Evolutionary conservation across 2,888 invertebrate genomes (phyloP).

Genomic region (Scaptomyza tumidula): DNA sequence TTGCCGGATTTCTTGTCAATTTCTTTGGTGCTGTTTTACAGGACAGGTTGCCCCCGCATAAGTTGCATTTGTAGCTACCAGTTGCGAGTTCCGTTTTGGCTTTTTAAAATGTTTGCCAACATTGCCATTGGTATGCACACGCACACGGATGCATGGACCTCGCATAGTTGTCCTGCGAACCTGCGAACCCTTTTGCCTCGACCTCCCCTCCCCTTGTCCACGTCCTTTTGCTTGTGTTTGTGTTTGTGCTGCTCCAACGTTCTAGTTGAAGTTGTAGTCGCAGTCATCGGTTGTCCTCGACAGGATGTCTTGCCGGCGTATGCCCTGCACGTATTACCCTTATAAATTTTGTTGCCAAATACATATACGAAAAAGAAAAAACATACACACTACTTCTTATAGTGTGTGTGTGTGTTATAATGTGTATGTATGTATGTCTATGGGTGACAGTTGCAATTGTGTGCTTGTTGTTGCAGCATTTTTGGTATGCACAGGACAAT

Average conservation of each 20-base stretch:
- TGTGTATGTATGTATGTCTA: conserved; percentile 39
- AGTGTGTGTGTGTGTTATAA: conserved; percentile 8
- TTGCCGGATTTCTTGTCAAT: conserved; percentile 35
- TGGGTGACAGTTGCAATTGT: conserved; percentile 45
- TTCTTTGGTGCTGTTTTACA: conserved; percentile 35
- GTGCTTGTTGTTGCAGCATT: conserved; percentile 46
- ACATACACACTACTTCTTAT: neutral
- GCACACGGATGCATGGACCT: conserved; percentile 65
- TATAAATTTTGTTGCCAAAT: conserved; percentile 77
- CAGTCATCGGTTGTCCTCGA: conserved; percentile 64
- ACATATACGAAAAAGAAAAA: conserved; percentile 21
- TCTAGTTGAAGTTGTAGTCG: conserved; percentile 11
- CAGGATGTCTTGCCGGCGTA: conserved; percentile 78
- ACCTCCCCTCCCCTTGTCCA: neutral
- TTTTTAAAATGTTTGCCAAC: conserved; percentile 73
- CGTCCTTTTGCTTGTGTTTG: neutral
- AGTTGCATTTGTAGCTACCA: conserved; percentile 68
- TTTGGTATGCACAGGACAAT: conserved; percentile 75
- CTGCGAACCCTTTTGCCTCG: neutral
- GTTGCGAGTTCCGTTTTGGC: conserved; percentile 57
- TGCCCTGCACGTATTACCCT: conserved; percentile 78
- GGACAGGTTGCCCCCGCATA: conserved; percentile 50
- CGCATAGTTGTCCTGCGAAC: conserved; percentile 67
- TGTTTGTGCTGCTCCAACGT: neutral
- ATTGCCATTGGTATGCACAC: conserved; percentile 80